Base-by-base conservation (phyloP, 1,140 invertebrate species). In the Chymomyza costata region DNA sequence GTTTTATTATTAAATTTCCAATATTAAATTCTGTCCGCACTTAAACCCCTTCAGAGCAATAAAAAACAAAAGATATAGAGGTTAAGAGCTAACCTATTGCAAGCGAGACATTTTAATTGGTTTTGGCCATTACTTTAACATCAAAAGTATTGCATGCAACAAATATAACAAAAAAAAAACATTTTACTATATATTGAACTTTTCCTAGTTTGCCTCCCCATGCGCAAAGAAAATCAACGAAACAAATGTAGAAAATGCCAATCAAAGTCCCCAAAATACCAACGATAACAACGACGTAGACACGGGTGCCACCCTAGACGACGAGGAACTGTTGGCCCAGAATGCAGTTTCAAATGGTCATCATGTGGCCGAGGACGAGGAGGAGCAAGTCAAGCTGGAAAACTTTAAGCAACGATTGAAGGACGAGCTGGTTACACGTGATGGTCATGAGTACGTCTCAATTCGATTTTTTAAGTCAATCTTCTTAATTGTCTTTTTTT, bases 361-460 rank as follows among this genome's bases (percentile, higher is more conserved):
- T 8, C 54, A 62, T 19, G 46, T 41, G 31, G 50, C 34, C 1
- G 85, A 78, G 47, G 83, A 86, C 50, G 82, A 84, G 37, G 82
- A 87, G 47, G 83, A 85, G 31, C 82, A 87, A 46, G 86, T 86
- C 34, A 88, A 89, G 44, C 88, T 92, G 65, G 90, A 93, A 61
- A 91, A 92, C 54, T 94, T 93, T 66, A 91, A 92, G 70, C 87
- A 89, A 59, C 87, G 93, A 51, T 87, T 97, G 47, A 89, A 92
- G 65, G 92, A 94, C 84, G 94, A 96, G 81, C 88, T 96, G 14
- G 91, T 95, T 48, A 93, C 91, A 68, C 89, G 93, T 83, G 92
- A 95, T 87, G 92, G 91, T 25, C 89, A 92, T 81, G 91, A 89
- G 92, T 93, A 87, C 87, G 86, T 87, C 34, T 35, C 41, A 28